These are phyloP conservation scores for Petrophora chlorosata DNA, from an alignment of 2,888 invertebrate genomes.

Conservation along the genomic window DNA sequence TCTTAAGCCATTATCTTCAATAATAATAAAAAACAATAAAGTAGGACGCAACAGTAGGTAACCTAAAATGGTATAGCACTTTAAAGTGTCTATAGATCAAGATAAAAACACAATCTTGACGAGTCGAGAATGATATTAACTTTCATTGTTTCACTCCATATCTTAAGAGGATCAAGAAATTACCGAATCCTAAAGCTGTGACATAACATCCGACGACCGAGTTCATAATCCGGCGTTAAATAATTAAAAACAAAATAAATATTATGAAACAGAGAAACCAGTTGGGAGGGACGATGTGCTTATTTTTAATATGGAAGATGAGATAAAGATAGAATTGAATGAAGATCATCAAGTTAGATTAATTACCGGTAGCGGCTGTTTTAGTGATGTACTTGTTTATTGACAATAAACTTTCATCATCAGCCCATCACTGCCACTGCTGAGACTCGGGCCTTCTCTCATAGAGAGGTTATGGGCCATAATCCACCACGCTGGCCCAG, in stretches of 20 bases:
- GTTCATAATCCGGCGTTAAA: conserved; percentile 27
- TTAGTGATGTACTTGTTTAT: too few relatives aligned
- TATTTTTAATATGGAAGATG: conserved; percentile 1
- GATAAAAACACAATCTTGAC: conserved; percentile 28
- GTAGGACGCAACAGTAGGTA: conserved; percentile 1
- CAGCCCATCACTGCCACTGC: too few relatives aligned
- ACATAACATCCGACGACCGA: conserved; percentile 35
- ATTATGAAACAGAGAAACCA: conserved; percentile 15
- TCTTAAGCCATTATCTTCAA: too few relatives aligned
- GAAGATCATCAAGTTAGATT: too few relatives aligned
- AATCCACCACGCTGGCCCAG: too few relatives aligned
- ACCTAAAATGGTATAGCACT: conserved; percentile 12
- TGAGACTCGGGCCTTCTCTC: too few relatives aligned
- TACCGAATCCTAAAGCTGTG: conserved; percentile 33
- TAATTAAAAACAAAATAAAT: conserved; percentile 29
- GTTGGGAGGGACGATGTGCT: conserved; percentile 6
- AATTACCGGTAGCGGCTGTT: too few relatives aligned
- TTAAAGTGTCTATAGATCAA: conserved; percentile 28
- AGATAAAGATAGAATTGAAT: conserved; percentile 2
- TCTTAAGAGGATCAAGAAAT: conserved; percentile 51
- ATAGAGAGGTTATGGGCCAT: too few relatives aligned
- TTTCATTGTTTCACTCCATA: conserved; percentile 33
- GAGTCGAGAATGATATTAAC: conserved; percentile 29
- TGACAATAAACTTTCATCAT: too few relatives aligned
- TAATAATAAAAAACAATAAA: too few relatives aligned